These are phyloP conservation scores for Macaria liturata DNA, from an alignment of 2,888 invertebrate species.

Conservation along the genomic window DNA sequence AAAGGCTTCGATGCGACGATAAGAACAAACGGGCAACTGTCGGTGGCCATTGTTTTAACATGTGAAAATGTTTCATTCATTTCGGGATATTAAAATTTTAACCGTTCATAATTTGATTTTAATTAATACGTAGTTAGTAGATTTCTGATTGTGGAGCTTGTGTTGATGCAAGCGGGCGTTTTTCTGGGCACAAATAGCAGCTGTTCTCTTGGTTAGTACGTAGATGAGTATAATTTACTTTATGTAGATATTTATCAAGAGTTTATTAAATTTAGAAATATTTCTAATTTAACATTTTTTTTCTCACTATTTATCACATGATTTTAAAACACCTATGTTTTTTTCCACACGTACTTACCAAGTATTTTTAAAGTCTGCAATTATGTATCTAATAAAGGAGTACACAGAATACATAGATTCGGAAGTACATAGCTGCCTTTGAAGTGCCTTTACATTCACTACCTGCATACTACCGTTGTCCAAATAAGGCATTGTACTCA, in stretches of 20 bases:
- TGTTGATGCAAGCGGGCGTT: constrained; percentile 28
- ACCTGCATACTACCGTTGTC: constrained; percentile 19
- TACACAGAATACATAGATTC: too few relatives aligned
- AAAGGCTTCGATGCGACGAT: constrained; percentile 75
- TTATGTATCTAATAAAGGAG: too few relatives aligned
- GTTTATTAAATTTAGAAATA: too few relatives aligned
- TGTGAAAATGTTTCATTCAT: constrained; percentile 64
- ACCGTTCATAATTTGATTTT: constrained; percentile 68
- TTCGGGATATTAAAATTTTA: constrained; percentile 60
- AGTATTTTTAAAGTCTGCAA: too few relatives aligned
- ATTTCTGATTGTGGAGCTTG: constrained; percentile 24
- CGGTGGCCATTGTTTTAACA: constrained; percentile 78
- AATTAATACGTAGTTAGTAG: constrained; percentile 52
- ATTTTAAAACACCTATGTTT: too few relatives aligned
- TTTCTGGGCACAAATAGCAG: not conserved
- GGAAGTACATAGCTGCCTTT: too few relatives aligned
- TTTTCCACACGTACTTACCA: too few relatives aligned
- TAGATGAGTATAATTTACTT: too few relatives aligned
- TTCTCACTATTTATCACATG: too few relatives aligned
- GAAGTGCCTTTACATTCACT: not conserved
- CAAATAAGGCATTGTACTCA: constrained; percentile 43
- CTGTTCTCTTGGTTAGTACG: not conserved
- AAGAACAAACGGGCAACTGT: constrained; percentile 67
- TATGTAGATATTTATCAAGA: too few relatives aligned
- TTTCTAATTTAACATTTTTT: too few relatives aligned